Evolutionary conservation across 1,140 invertebrate species (phyloP).

Genomic region (Drosophila hydei): DNA sequence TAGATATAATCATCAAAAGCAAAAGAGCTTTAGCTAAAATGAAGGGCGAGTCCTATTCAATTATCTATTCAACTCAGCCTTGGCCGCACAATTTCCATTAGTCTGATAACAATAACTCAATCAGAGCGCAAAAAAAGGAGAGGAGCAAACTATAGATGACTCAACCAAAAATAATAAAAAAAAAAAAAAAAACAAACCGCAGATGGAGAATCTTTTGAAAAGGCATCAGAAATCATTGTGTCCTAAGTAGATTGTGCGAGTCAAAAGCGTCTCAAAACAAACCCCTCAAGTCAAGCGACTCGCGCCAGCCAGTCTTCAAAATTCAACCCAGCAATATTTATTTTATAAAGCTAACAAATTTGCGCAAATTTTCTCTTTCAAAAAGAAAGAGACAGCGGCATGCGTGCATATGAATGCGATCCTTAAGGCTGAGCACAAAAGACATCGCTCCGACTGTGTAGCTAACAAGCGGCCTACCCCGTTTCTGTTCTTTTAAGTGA

Average conservation of each 20-base stretch:
- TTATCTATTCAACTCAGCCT: conserved; percentile 7
- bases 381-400: conserved; percentile 10
- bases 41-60: not conserved
- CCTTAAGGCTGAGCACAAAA: conserved; percentile 60
- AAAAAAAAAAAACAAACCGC: conserved; percentile 7
- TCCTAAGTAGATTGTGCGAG: conserved; percentile 39
- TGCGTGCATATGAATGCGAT: conserved; percentile 31
- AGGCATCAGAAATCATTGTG: conserved; percentile 24
- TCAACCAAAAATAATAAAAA: not conserved
- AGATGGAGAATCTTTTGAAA: conserved; percentile 11
- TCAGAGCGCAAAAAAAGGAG: conserved; percentile 15
- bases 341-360: conserved; percentile 79
- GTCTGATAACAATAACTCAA: conserved; percentile 45
- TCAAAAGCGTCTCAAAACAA: conserved; percentile 43
- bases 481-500: conserved; percentile 66
- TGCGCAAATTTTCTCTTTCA: conserved; percentile 51
- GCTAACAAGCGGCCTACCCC: conserved; percentile 56
- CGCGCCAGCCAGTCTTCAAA: conserved; percentile 1
- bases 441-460: conserved; percentile 24
- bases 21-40: not conserved
- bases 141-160: conserved; percentile 21
- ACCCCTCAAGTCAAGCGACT: conserved; percentile 40
- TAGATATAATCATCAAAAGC: not conserved
- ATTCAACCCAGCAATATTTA: conserved; percentile 56
- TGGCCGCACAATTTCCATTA: conserved; percentile 36